Evolutionary conservation across 1,140 invertebrate genomes (phyloP).

Genomic region (Prorops nasuta): DNA sequence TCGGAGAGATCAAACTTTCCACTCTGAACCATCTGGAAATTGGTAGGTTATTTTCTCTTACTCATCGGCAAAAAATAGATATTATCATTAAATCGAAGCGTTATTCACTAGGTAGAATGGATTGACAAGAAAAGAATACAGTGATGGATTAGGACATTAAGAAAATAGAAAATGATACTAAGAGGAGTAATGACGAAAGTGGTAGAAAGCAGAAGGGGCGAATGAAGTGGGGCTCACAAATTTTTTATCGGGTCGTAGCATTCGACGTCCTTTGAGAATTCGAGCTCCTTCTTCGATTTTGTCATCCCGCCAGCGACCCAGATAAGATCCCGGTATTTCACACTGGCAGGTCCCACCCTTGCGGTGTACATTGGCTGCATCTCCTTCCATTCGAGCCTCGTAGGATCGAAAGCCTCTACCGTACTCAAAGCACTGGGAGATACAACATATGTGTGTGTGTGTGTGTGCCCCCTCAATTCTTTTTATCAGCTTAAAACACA

Average conservation of each 20-base stretch:
- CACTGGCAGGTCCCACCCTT: slow-evolving; percentile 58
- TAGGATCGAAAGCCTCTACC: slow-evolving; percentile 61
- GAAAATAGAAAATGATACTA: too few species aligned
- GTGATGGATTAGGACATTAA: too few species aligned
- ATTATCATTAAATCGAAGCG: too few species aligned
- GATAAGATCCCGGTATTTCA: slow-evolving; percentile 62
- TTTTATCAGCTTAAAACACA: too few species aligned
- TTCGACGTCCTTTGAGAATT: slow-evolving; percentile 59
- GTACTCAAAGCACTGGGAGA: slow-evolving; percentile 56
- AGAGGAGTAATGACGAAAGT: too few species aligned
- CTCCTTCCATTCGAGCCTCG: slow-evolving; percentile 56
- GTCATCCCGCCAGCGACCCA: slow-evolving; percentile 69
- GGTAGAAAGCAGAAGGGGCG: not conserved
- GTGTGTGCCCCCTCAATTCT: too few species aligned
- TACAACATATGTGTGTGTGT: too few species aligned
- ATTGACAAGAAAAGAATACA: too few species aligned
- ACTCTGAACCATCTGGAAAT: slow-evolving; percentile 60
- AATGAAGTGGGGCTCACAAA: slow-evolving; percentile 48
- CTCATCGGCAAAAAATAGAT: too few species aligned
- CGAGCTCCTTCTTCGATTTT: slow-evolving; percentile 55
- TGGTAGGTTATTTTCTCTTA: too few species aligned
- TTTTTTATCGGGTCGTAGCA: slow-evolving; percentile 62
- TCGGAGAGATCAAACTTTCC: slow-evolving; percentile 42
- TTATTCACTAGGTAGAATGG: too few species aligned
- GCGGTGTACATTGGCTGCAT: slow-evolving; percentile 57